Conservation (phyloP, 2,888 invertebrate species). For the Coremacera marginata region DNA sequence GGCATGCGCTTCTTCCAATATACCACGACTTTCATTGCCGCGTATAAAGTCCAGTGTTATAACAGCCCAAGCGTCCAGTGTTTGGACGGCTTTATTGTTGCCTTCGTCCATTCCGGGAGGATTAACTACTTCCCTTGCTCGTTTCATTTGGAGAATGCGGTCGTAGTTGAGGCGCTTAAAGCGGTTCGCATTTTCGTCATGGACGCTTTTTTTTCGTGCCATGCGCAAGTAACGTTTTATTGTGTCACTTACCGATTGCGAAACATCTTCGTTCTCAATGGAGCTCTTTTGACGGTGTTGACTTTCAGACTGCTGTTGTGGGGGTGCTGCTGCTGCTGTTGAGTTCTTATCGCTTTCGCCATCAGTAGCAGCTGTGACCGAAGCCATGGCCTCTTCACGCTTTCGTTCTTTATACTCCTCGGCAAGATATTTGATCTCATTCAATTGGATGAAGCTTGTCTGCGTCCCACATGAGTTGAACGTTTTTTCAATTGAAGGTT, state of each 20-base stretch:
- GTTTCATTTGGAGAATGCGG: conserved; percentile 84
- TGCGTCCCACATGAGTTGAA: conserved; percentile 58
- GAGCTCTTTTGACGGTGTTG: conserved; percentile 77
- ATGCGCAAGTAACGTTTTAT: conserved; percentile 87
- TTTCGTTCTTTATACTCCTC: conserved; percentile 58
- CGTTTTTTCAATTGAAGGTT: conserved; percentile 43
- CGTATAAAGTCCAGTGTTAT: conserved; percentile 71
- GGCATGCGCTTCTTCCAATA: conserved; percentile 58
- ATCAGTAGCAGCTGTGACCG: conserved; percentile 49
- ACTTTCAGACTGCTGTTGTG: conserved; percentile 45
- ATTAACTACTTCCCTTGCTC: conserved; percentile 80
- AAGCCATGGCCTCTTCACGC: conserved; percentile 55
- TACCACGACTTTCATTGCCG: conserved; percentile 55
- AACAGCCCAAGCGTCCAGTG: conserved; percentile 81
- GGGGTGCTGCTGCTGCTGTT: conserved; percentile 27
- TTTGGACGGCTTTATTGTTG: conserved; percentile 81
- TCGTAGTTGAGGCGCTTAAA: conserved; percentile 92
- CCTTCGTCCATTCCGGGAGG: conserved; percentile 85
- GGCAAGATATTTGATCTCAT: conserved; percentile 59
- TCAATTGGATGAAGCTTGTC: conserved; percentile 63
- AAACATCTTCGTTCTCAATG: conserved; percentile 86
- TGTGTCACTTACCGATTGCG: conserved; percentile 88
- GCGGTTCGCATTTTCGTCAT: conserved; percentile 81
- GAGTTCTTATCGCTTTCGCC: conserved; percentile 58
- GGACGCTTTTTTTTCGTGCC: conserved; percentile 87